Evolutionary conservation across 1,140 invertebrate species (phyloP).

Genomic region (Reticulitermes speratus): DNA sequence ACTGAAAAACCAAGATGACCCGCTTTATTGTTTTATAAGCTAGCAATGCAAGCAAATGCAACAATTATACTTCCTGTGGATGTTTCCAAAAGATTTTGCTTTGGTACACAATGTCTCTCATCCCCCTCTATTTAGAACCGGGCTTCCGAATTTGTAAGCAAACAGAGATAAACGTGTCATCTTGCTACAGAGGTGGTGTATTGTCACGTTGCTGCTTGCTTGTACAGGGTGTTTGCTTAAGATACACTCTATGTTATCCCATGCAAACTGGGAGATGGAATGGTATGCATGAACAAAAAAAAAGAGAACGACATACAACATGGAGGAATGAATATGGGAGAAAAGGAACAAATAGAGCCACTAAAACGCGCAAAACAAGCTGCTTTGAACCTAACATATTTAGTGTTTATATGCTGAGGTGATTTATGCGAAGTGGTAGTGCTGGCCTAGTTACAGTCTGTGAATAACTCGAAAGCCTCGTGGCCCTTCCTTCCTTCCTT

Average conservation of each 20-base stretch:
- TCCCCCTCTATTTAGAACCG: not conserved
- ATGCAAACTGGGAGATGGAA: not conserved
- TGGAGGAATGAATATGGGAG: not conserved
- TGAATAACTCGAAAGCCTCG: too few species aligned
- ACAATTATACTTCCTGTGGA: not conserved
- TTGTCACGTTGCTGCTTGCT: not conserved
- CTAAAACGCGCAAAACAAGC: too few species aligned
- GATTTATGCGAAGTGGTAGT: too few species aligned
- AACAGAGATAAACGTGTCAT: not conserved
- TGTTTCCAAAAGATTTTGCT: not conserved
- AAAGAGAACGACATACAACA: not conserved
- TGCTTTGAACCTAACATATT: too few species aligned
- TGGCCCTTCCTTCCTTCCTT: too few species aligned
- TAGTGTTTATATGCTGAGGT: too few species aligned
- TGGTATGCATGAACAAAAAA: not conserved
- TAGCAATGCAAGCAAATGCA: too few species aligned
- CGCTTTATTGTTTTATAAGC: too few species aligned
- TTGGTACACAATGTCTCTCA: not conserved
- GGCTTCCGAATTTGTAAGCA: not conserved
- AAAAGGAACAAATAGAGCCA: not conserved
- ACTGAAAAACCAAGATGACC: too few species aligned
- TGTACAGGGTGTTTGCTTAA: not conserved
- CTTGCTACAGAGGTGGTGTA: not conserved
- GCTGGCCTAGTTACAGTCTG: too few species aligned
- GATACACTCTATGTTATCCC: not conserved